Conservation (phyloP, 2,888 invertebrate genomes). For the Caenorhabditis panamensis region DNA sequence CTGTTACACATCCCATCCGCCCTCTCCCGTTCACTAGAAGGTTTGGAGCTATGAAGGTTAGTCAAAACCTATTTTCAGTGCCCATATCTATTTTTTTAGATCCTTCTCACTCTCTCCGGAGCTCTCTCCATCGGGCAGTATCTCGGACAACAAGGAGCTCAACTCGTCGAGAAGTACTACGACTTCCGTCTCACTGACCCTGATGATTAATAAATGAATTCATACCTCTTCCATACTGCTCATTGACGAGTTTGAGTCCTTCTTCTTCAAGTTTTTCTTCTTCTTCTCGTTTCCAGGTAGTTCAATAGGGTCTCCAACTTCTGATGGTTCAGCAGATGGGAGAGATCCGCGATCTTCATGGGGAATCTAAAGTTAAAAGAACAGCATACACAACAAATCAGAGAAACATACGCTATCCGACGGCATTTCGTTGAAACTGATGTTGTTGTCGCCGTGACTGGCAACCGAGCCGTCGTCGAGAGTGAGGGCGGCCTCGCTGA, state of each 20-base stretch:
- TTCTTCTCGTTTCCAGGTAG: background rate
- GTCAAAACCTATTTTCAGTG: background rate
- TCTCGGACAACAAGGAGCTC: constrained; percentile 32
- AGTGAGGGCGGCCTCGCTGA: constrained; percentile 11
- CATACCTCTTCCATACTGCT: constrained; percentile 50
- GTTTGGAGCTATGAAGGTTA: constrained; percentile 16
- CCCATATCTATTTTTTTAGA: constrained; percentile 14
- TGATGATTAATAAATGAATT: constrained; percentile 21
- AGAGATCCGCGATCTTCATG: constrained; percentile 45
- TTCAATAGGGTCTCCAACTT: constrained; percentile 23
- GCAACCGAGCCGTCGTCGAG: constrained; percentile 25
- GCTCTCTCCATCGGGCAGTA: constrained; percentile 36
- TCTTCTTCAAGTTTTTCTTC: constrained; percentile 20
- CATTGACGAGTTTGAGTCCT: constrained; percentile 41
- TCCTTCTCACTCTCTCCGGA: constrained; percentile 9
- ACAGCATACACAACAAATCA: background rate
- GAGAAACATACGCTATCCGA: constrained; percentile 51
- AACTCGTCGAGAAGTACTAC: constrained; percentile 29
- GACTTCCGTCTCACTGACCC: constrained; percentile 11
- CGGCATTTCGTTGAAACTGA: constrained; percentile 45
- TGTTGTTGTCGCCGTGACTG: constrained; percentile 35
- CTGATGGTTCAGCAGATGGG: constrained; percentile 37
- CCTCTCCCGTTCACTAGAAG: constrained; percentile 6
- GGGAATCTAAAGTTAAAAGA: constrained; percentile 39
- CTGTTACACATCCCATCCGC: constrained; percentile 3